phyloP scores from a whole-genome alignment of 1,140 invertebrate species.

The Eciton burchellii region DNA sequence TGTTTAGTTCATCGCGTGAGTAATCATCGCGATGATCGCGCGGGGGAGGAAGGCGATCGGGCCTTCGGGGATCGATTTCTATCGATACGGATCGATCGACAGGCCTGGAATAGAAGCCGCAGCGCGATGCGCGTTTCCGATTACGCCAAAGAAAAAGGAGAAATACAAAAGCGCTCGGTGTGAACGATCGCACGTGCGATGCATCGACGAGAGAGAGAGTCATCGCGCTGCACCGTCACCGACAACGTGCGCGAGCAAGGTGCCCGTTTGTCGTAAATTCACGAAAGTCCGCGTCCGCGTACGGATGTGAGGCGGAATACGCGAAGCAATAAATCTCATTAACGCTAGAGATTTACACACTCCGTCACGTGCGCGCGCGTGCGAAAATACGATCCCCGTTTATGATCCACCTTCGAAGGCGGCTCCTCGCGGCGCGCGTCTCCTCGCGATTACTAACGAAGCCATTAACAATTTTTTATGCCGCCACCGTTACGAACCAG shows the following conservation, averaged over 20 bases:
- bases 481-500: background rate
- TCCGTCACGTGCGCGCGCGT: slow-evolving; percentile 38
- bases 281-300: slow-evolving; percentile 41
- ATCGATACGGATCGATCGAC: background rate
- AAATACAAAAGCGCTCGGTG: background rate
- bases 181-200: background rate
- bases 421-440: too few relatives aligned
- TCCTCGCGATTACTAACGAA: slow-evolving; percentile 11
- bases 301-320: slow-evolving; percentile 33
- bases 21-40: background rate
- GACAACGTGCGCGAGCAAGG: slow-evolving; percentile 28
- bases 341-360: slow-evolving; percentile 45
- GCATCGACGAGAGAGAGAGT: slow-evolving; percentile 35
- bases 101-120: background rate
- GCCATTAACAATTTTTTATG: background rate
- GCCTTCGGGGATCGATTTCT: background rate
- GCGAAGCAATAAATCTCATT: slow-evolving; percentile 48
- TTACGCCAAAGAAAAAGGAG: background rate
- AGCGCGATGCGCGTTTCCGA: background rate
- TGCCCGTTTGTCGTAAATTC: slow-evolving; percentile 47
- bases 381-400: slow-evolving; percentile 19
- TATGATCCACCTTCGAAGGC: background rate
- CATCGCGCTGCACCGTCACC: background rate
- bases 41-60: background rate
- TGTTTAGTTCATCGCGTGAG: background rate